Base-by-base conservation (phyloP, 2,888 invertebrate genomes). In the Dastarcus helophoroides region DNA sequence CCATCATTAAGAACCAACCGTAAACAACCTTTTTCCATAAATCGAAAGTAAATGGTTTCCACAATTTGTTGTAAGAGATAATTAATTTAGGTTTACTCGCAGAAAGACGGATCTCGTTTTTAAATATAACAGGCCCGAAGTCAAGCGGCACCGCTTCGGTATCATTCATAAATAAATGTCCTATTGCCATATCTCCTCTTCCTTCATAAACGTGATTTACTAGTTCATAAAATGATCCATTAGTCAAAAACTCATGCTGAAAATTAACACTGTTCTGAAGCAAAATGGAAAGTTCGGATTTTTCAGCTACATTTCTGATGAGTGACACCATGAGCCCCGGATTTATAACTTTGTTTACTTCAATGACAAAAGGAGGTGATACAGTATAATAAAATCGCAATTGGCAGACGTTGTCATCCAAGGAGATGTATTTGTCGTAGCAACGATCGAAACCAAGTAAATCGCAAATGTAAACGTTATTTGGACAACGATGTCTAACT, bases 161-260 rank as follows among this genome's bases (percentile, higher is more conserved):
- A 17, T 17, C 19, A n/a, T 17, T 17, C 19, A 17, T 17, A n/a
- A 7, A 17, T 17, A 17, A 17, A 17, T n/a, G 19, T 7, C 19
- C 19, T 17, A 17, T 17, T n/a, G 19, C 19, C n/a, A 17, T 17
- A 17, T 17, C 19, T 17, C 6, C 6, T n/a, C n/a, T 17, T 6
- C n/a, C n/a, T 7, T 17, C n/a, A 6, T 7, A n/a, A 7, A 17
- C 6, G 19, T 17, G 19, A 17, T 6, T 17, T 7, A n/a, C n/a
- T n/a, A 17, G 6, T 17, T 17, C n/a, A n/a, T 17, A 17, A 17
- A 17, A 7, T 7, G n/a, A 17, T 17, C 19, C 19, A n/a, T 17
- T n/a, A n/a, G 6, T 17, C 19, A 17, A 17, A 17, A 7, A 17
- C n/a, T 17, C 19, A 17, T 17, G 19, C n/a, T 17, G 6, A 17